Evolutionary conservation across 2,797 vertebrate genomes (phyloP), one percentile per base, ranked within the genome.

Genomic region (Eulemur mongoz): DNA sequence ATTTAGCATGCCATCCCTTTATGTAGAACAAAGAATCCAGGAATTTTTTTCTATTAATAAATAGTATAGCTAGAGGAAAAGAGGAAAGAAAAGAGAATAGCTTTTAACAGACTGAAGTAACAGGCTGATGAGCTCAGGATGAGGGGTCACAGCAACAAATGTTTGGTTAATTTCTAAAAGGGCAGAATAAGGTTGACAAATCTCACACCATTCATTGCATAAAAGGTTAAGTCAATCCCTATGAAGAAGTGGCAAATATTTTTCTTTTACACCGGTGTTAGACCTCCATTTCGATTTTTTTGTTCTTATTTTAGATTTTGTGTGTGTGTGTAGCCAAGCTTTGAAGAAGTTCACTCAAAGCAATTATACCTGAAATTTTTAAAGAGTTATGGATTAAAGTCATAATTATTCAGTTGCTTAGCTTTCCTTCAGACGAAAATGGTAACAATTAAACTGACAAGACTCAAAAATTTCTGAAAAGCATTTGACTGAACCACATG

Each of bases 1-100:
- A 97, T 92, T 98, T 94, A 94, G 70, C 45, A 84, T 91, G 52
- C 81, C 72, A 97, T 96, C 23, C 14, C 70, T 96, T 97, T 20
- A 75, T 91, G 94, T 93, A 88, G 72, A 76, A 84, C 12, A 85
- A 83, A 93, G 27, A 57, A 65, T 91, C 0, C 96, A 91, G 50
- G 52, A 80, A 92, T 61, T 81, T 69, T 23, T 8, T 84, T 94
- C 48, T 50, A 86, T 94, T 85, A 35, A 73, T 45, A 84, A 50
- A 0, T 50, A 92, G 3, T 25, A 89, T 52, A 80, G 80, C 48
- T 54, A 18, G 22, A 92, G 73, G 85, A 95, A 89, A 95, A 23
- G 25, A 93, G 72, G 85, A 95, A 88, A 95, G 89, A 65, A 50
- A 93, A 35, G 25, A 35, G 32, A 94, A 91, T 63, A 78, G 27